Conservation (phyloP, 2,888 invertebrate species). For the Antheraea assamensis region DNA sequence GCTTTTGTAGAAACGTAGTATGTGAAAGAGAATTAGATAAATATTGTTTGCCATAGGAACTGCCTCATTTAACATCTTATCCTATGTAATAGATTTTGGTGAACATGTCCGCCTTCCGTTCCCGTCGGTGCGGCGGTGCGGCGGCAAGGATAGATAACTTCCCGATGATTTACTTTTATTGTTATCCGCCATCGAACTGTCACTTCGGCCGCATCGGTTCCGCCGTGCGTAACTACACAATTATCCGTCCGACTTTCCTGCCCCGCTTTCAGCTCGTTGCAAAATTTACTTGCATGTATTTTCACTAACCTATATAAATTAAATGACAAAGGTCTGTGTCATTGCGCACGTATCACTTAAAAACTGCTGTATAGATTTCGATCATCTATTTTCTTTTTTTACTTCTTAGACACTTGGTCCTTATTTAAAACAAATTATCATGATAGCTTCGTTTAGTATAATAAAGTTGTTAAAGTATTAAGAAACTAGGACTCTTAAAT, state of each 20-base stretch:
- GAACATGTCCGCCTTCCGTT: slow-evolving; percentile 67
- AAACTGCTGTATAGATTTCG: too few species aligned
- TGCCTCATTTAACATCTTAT: slow-evolving; percentile 72
- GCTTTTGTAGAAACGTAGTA: background rate
- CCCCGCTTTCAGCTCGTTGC: slow-evolving; percentile 23
- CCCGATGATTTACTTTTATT: slow-evolving; percentile 82
- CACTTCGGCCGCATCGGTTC: slow-evolving; percentile 41
- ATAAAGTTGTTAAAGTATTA: too few species aligned
- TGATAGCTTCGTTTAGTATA: too few species aligned
- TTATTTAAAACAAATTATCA: too few species aligned
- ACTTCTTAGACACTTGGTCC: too few species aligned
- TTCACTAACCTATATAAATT: background rate
- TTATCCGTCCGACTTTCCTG: slow-evolving; percentile 36
- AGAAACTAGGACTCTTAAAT: too few species aligned
- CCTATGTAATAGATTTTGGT: slow-evolving; percentile 65
- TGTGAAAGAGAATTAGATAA: slow-evolving; percentile 44
- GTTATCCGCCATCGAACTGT: slow-evolving; percentile 74
- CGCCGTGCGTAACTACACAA: slow-evolving; percentile 41
- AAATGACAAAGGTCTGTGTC: too few species aligned
- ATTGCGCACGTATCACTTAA: too few species aligned
- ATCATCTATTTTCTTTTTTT: too few species aligned
- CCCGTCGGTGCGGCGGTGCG: slow-evolving; percentile 38
- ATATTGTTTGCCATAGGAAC: slow-evolving; percentile 52
- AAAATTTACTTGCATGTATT: slow-evolving; percentile 14
- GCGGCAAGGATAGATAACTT: slow-evolving; percentile 77